Evolutionary conservation across 2,888 invertebrate species (phyloP), one percentile per base, ranked within the genome.

Genomic region (Leistus spinibarbis): DNA sequence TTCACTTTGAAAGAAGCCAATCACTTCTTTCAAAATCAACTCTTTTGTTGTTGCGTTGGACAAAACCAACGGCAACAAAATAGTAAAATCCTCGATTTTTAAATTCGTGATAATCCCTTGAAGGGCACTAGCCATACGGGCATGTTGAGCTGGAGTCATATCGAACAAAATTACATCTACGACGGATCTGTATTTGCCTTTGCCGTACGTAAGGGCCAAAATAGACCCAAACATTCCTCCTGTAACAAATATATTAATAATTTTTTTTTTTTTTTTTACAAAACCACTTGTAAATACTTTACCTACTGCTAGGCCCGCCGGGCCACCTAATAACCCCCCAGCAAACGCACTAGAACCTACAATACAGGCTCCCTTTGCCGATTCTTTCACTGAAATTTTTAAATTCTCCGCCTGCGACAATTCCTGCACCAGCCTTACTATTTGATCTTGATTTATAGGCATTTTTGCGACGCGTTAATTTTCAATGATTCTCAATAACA

Each of bases 301-400:
- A 86, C 86, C 86, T 76, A 84, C 75, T 65, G 81, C 84, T 76
- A 85, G 76, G 57, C 86, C 86, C 27, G 83, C n/a, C 16, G 85
- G 85, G 0, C 86, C 86, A 22, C 81, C 84, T 3, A 85, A 19
- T 19, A 86, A 17, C 27, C 82, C 85, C 54, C 85, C 86, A 63
- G 81, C 69, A 56, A 84, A 79, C 9, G 84, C 84, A 75, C 82
- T 82, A 53, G 79, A 77, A 23, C 83, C 85, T 57, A 82, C 81
- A 19, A 82, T 78, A 27, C 81, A 75, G 13, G 84, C 84, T 23
- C 84, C 85, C 79, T 85, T 85, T 1, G 79, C 78, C 2, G 84
- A 81, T 79, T 83, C 83, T 27, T 76, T 79, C 4, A 84, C 75
- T n/a, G 84, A 82, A 17, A 82, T 83, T 78, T 80, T 78, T 70